Base-by-base conservation (phyloP, 2,888 invertebrate species). In the Caenorhabditis zanzibari region DNA sequence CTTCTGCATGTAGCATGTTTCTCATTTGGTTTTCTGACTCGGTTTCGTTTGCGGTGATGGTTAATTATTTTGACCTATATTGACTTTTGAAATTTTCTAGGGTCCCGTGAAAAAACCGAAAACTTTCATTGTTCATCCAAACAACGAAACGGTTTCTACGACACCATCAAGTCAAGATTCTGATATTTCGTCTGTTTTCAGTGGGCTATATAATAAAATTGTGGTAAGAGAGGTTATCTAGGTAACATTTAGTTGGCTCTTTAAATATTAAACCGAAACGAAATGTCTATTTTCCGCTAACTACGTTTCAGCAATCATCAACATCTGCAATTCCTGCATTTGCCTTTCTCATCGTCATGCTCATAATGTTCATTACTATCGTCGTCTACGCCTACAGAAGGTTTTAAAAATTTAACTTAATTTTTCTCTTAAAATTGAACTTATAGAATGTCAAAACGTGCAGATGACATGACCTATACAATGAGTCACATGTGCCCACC, bases 401-500 rank as follows among this genome's bases (percentile, higher is more conserved):
- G 83, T 83, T 26, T 32, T 10, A 10, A 22, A 16, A 6, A 44
- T 9, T n/a, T 12, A 9, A 16, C 1, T 2, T 14, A 22, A 12
- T 22, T 1, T 14, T 64, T 14, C 26, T 16, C 10, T 6, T 16
- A 26, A 26, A 16, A 14, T 28, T n/a, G 12, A n/a, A 19, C 10
- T 35, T 41, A 28, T 74, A 83, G 83, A 75, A 80, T 83, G 75
- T 74, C 83, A 0, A 74, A 75, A 14, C 38, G 75, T 22, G 14
- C 71, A n/a, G 83, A 80, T 59, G 83, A 83, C 38, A 66, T 66
- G 64, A 79, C 80, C 22, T 83, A 83, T 41, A 80, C 80, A n/a
- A 80, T 80, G 83, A 79, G 79, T 59, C 69, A 80, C 26, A 80
- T 80, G 79, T 83, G 83, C 38, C 83, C 83, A 38, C 83, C 83